A percentile compares a stretch with the other conserved stretches of the same genome.
These are phyloP conservation scores for Rhopalosiphum nymphaeae DNA, from an alignment of 2,888 invertebrate species.

Conservation along the genomic window DNA sequence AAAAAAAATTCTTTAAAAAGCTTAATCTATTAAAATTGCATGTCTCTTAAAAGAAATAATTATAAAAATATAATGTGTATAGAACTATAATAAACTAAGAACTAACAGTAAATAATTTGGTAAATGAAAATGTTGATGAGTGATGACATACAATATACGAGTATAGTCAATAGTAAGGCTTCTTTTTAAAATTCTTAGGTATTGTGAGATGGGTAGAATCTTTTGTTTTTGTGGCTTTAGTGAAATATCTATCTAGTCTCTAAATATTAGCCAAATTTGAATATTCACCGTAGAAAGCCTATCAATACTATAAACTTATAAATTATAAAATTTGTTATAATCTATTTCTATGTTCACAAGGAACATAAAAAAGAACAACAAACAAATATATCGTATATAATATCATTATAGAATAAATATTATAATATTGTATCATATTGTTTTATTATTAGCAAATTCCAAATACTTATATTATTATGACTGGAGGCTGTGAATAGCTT, in stretches of 20 bases:
- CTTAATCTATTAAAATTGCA: not conserved
- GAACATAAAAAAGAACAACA: too few species aligned
- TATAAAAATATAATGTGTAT: not conserved
- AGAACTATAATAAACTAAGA: not conserved
- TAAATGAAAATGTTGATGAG: not conserved
- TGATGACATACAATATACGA: not conserved
- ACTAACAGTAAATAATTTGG: not conserved
- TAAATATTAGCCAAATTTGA: too few species aligned
- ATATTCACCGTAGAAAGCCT: too few species aligned
- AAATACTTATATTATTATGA: too few species aligned
- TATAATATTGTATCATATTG: too few species aligned
- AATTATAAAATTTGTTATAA: too few species aligned
- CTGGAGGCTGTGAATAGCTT: not conserved
- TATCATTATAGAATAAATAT: too few species aligned
- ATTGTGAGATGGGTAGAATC: not conserved
- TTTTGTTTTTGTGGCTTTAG: slow-evolving; percentile 10
- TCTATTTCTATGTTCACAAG: too few species aligned
- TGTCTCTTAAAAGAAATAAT: not conserved
- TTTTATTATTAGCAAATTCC: too few species aligned
- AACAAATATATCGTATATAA: too few species aligned
- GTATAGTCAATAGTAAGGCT: not conserved
- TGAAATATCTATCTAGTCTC: not conserved
- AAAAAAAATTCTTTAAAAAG: too few species aligned
- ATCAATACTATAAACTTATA: too few species aligned
- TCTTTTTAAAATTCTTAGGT: not conserved